phyloP scores from a whole-genome alignment of 2,113 vertebrate genomes.

The Regulus satrapa region DNA sequence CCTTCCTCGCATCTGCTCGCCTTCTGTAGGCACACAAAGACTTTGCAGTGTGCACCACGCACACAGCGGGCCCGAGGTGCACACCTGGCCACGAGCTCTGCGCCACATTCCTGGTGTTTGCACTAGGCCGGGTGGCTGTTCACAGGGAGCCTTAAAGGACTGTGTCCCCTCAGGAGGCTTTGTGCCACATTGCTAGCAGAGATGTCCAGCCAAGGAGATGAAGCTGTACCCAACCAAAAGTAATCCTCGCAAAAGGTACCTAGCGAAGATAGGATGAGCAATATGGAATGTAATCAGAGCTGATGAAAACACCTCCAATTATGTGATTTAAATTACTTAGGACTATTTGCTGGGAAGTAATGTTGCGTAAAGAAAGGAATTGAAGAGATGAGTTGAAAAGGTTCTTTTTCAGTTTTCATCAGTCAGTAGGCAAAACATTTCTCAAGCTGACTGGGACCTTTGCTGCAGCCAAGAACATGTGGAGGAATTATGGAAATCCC shows the following conservation, averaged over 20 bases:
- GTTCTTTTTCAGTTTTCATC: not conserved
- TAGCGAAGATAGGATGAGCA: not conserved
- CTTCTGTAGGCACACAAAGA: not conserved
- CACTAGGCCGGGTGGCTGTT: accelerated
- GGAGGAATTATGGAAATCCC: not conserved
- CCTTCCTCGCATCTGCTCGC: not conserved
- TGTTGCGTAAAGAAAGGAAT: not conserved
- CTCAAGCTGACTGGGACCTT: not conserved
- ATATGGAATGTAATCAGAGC: not conserved
- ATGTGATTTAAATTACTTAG: not conserved
- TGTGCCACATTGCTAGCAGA: not conserved
- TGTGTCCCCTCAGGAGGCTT: not conserved
- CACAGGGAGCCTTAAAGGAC: not conserved
- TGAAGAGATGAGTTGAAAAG: not conserved
- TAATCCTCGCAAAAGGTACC: not conserved
- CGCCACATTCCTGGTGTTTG: not conserved
- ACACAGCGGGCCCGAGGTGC: accelerated
- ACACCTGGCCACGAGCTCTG: not conserved
- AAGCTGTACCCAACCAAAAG: not conserved
- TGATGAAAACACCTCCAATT: not conserved
- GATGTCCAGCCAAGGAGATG: not conserved
- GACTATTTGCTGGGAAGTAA: not conserved
- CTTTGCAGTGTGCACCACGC: not conserved
- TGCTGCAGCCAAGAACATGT: not conserved
- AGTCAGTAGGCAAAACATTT: not conserved